These are phyloP conservation scores for Halcyon senegalensis DNA, from an alignment of 2,113 vertebrate species.

Conservation along the genomic window DNA sequence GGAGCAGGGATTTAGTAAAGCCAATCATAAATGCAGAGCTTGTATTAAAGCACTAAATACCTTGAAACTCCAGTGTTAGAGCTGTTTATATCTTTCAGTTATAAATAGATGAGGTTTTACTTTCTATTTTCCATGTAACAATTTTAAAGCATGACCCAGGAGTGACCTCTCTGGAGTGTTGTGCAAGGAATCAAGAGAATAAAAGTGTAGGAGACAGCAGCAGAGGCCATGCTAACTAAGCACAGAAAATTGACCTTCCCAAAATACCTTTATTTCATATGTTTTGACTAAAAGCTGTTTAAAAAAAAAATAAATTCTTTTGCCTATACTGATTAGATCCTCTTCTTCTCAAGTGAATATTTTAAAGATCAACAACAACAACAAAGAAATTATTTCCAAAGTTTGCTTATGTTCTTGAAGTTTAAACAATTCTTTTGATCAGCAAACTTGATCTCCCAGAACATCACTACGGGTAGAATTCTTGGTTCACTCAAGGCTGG, in stretches of 20 bases:
- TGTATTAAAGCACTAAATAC: conserved; percentile 1
- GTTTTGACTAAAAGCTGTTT: neutral
- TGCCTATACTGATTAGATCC: neutral
- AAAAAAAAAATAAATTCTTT: neutral
- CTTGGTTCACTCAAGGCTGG: neutral
- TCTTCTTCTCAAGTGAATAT: neutral
- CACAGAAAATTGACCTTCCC: neutral
- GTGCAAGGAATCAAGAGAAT: neutral
- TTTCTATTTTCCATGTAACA: neutral
- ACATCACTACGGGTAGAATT: neutral
- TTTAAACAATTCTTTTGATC: neutral
- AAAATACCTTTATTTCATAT: neutral
- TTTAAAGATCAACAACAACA: neutral
- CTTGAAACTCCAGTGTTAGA: neutral
- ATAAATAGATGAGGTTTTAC: neutral
- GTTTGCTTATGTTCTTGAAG: neutral
- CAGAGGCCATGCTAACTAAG: neutral
- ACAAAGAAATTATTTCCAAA: neutral
- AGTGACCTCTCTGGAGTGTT: neutral
- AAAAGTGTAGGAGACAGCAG: neutral
- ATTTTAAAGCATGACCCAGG: neutral
- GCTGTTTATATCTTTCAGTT: neutral
- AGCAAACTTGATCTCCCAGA: neutral
- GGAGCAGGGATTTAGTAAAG: conserved; percentile 26
- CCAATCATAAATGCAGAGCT: conserved; percentile 7